Conservation (phyloP, 2,113 vertebrate genomes). For the Tetrao urogallus region DNA sequence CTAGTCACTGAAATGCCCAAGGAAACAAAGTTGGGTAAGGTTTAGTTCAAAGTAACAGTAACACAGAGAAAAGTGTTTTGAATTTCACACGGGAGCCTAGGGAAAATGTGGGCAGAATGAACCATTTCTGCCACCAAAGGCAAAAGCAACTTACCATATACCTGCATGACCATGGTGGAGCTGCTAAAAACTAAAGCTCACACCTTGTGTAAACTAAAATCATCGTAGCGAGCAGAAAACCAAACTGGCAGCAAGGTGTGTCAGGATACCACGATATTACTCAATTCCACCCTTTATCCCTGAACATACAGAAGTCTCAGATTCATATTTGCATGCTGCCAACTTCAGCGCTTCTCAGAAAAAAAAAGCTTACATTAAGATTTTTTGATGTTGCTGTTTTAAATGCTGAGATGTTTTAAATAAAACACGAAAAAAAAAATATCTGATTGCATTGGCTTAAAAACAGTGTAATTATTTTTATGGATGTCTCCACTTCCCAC, state of each 20-base stretch:
- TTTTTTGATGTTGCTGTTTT: too few species aligned
- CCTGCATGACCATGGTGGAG: not conserved
- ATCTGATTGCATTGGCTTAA: not conserved
- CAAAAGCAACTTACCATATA: not conserved
- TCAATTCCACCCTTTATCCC: not conserved
- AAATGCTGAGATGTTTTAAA: not conserved
- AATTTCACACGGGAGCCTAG: not conserved
- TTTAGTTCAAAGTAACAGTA: not conserved
- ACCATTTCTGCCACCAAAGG: not conserved
- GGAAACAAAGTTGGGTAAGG: not conserved
- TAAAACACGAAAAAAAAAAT: not conserved
- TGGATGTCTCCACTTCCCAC: not conserved
- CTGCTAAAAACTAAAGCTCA: not conserved
- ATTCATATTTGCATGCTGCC: not conserved
- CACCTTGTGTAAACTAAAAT: not conserved
- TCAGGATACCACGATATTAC: not conserved
- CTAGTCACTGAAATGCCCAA: slow-evolving; percentile 1
- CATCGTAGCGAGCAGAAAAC: not conserved
- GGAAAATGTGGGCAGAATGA: not conserved
- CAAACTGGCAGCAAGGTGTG: not conserved
- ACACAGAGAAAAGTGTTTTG: not conserved
- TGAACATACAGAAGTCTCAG: not conserved
- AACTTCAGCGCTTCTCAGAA: not conserved
- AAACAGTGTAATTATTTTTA: not conserved
- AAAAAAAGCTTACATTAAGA: not conserved